Evolutionary conservation across 2,888 invertebrate genomes (phyloP).

Genomic region (Mythimna pallens): DNA sequence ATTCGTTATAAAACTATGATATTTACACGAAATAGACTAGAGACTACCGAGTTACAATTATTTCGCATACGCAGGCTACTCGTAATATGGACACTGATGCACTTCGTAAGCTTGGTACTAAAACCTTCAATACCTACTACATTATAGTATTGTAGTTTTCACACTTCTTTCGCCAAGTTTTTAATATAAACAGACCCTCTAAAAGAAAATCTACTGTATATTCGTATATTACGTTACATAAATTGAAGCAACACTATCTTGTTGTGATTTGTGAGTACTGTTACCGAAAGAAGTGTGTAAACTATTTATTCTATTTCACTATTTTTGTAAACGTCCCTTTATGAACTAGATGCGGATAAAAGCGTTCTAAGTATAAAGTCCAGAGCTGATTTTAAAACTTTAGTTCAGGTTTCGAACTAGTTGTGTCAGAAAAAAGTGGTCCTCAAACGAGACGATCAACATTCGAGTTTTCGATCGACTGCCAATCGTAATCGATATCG

Average conservation of each 20-base stretch:
- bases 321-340: constrained; percentile 35
- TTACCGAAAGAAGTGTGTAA: constrained; percentile 44
- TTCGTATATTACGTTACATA: background rate
- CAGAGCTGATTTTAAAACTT: constrained; percentile 59
- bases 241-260: constrained; percentile 6
- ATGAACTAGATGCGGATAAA: constrained; percentile 43
- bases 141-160: constrained; percentile 11
- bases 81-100: constrained; percentile 57
- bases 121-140: constrained; percentile 40
- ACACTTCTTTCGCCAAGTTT: constrained; percentile 29
- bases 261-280: background rate
- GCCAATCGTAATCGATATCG: constrained; percentile 87
- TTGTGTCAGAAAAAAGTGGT: constrained; percentile 56
- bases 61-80: constrained; percentile 50
- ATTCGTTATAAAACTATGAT: constrained; percentile 47
- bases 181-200: background rate
- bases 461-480: constrained; percentile 77
- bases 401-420: constrained; percentile 44
- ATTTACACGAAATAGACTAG: constrained; percentile 51
- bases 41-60: constrained; percentile 56
- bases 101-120: constrained; percentile 58
- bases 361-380: constrained; percentile 53
- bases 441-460: constrained; percentile 86
- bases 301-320: constrained; percentile 43
- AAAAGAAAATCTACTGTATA: constrained; percentile 8